Base-by-base conservation (phyloP, 1,140 invertebrate genomes). In the Medauroidea extradentata region DNA sequence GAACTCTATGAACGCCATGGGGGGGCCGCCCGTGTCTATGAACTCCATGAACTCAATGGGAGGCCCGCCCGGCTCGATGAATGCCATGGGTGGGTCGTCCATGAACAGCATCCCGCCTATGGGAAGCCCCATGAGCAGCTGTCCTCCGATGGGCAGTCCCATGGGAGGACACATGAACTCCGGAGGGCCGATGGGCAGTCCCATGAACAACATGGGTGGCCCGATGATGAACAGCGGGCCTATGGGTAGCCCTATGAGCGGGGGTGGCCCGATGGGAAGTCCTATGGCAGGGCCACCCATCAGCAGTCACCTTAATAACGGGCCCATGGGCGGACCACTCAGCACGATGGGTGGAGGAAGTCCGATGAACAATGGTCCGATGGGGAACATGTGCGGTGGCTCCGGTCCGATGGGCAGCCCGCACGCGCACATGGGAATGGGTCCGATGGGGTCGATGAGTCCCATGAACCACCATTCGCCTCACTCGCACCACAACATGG, bases 21-120 rank as follows among this genome's bases (percentile, higher is more conserved):
- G 84, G 23, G 82, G 83, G 68, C 84, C 82, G 65, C 84, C 83
- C 1, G 85, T 85, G 69, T 68, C 71, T 27, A 70, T 72, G 53
- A 73, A 41, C 3, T 23, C 73, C 8, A 73, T 75, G 73, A 67
- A 71, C 16, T 66, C 59, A 7, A 62, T 57, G 60, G 25, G 21
- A 13, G 46, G 24, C 21, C 27, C 46, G 14, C 49, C 27, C 13
- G 3, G 7, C 1, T 23, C 73, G 8, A 74, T 76, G 73, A 67
- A 71, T n/a, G 65, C 59, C 8, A 62, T 57, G 60, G 25, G 21
- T n/a, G 46, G 24, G 23, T 23, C 46, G 14, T 43, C 27, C 75
- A 78, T 73, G 76, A 81, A 71, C 69, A 80, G 65, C 65, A 84
- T 77, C 76, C 80, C 77, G 61, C 81, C 74, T 64, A 84, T 83